These are phyloP conservation scores for Micromys minutus DNA, from an alignment of 2,113 vertebrate species.

Conservation along the genomic window DNA sequence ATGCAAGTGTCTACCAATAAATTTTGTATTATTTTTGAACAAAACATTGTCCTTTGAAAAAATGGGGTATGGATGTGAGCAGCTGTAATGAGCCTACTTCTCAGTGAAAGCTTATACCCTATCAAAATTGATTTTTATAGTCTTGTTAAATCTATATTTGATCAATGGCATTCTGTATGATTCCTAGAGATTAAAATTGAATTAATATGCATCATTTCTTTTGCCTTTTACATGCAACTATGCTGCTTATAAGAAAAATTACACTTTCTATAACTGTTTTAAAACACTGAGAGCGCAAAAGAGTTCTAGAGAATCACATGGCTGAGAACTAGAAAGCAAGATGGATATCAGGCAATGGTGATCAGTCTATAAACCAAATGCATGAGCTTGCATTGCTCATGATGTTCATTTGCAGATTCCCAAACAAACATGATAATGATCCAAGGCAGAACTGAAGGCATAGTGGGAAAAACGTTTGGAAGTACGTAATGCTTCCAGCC, in stretches of 20 bases:
- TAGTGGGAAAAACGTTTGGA: neutral
- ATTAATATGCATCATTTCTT: neutral
- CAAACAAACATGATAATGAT: neutral
- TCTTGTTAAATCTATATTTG: neutral
- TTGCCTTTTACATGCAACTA: neutral
- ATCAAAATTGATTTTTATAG: neutral
- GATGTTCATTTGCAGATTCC: neutral
- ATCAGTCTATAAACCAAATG: neutral
- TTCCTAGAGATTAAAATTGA: neutral
- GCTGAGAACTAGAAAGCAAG: neutral
- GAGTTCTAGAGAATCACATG: neutral
- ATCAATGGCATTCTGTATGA: neutral
- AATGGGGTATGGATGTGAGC: fast-evolving
- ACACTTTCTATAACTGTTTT: conserved; percentile 11
- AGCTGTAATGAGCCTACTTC: neutral
- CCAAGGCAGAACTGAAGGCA: neutral
- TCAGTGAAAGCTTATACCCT: neutral
- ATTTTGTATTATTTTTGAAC: neutral
- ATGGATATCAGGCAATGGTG: neutral
- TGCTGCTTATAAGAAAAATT: conserved; percentile 27
- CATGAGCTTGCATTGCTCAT: neutral
- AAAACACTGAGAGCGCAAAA: neutral
- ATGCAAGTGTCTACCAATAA: neutral
- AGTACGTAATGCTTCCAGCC: neutral
- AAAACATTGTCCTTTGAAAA: neutral